A percentile compares a stretch with the other conserved stretches of the same genome.
These are phyloP conservation scores for Brienomyrus brachyistius DNA, from an alignment of 2,113 vertebrate species.

Conservation along the genomic window DNA sequence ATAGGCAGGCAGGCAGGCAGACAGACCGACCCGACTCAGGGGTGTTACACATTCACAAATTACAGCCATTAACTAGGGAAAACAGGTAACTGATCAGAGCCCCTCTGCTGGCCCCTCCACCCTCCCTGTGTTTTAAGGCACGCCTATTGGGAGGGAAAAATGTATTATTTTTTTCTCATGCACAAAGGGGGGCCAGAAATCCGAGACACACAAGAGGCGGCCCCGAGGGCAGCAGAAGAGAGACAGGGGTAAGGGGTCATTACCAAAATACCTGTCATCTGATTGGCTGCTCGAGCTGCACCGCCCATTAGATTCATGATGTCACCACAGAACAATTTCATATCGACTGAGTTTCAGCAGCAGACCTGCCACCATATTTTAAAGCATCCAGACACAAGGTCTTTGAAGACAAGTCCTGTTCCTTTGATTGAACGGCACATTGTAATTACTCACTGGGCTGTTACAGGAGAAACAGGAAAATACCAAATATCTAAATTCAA, in stretches of 20 bases:
- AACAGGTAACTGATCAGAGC: not conserved
- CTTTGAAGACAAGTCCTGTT: not conserved
- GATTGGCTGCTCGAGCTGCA: not conserved
- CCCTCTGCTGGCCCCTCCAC: not conserved
- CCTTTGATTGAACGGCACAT: not conserved
- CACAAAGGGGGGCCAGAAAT: not conserved
- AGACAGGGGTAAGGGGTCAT: not conserved
- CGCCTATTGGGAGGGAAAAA: not conserved
- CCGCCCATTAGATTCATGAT: not conserved
- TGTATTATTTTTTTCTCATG: not conserved
- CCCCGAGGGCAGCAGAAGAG: not conserved
- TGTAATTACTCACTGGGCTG: not conserved
- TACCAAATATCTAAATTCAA: not conserved
- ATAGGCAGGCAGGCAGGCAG: too few relatives aligned
- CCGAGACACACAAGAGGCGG: not conserved
- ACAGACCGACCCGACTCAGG: not conserved
- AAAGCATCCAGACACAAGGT: not conserved
- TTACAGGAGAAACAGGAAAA: not conserved
- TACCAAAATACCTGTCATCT: not conserved
- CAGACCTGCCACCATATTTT: not conserved
- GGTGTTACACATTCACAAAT: not conserved
- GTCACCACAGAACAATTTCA: not conserved
- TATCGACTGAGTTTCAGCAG: not conserved
- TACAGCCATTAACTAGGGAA: not conserved
- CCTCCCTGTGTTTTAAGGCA: not conserved